Evolutionary conservation across 1,140 invertebrate genomes (phyloP).

Genomic region (Dysdera silvatica): DNA sequence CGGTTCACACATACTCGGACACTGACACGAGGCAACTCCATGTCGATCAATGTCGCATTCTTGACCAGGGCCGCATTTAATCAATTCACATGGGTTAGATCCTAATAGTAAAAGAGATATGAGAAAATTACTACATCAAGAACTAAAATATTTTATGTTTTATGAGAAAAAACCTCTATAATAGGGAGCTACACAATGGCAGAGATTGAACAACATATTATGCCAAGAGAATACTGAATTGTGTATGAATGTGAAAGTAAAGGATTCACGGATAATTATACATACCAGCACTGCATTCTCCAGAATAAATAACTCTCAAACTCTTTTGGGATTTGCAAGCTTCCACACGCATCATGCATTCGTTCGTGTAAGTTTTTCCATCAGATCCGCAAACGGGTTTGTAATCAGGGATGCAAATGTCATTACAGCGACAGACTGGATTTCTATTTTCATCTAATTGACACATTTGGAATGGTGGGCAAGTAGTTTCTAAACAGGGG

Average conservation of each 20-base stretch:
- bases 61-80: conserved; percentile 62
- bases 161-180: no score
- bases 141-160: no score
- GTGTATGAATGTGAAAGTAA: not conserved
- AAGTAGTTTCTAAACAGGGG: conserved; percentile 66
- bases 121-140: not conserved
- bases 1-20: conserved; percentile 60
- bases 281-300: conserved; percentile 62
- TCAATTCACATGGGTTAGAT: conserved; percentile 66
- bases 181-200: no score
- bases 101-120: conserved; percentile 52
- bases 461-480: conserved; percentile 70
- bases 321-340: conserved; percentile 61
- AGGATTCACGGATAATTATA: no score
- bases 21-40: conserved; percentile 71
- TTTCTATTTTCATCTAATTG: conserved; percentile 66
- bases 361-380: conserved; percentile 73
- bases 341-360: conserved; percentile 67
- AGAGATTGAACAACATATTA: no score
- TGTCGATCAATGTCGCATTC: conserved; percentile 71
- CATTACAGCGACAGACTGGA: conserved; percentile 68
- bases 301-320: conserved; percentile 66
- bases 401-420: conserved; percentile 66
- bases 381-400: conserved; percentile 71
- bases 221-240: no score